Evolutionary conservation across 2,797 vertebrate genomes (phyloP).

Genomic region (Hylomyscus alleni): DNA sequence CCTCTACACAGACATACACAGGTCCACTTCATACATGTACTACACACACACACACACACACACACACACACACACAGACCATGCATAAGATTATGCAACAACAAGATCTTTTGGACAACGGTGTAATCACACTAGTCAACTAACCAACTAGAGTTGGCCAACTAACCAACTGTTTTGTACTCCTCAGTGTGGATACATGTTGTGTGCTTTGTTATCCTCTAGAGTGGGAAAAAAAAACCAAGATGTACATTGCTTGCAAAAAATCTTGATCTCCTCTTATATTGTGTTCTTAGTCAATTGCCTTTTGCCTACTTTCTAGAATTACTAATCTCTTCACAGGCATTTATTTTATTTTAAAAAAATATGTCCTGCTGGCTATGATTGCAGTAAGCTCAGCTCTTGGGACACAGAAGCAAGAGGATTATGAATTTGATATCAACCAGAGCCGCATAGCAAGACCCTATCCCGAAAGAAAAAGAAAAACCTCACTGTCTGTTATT

Average conservation of each 20-base stretch:
- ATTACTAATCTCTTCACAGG: not conserved
- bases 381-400: not conserved
- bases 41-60: not conserved
- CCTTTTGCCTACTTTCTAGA: slow-evolving; percentile 18
- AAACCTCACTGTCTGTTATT: not conserved
- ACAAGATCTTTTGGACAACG: not conserved
- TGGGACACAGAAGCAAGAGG: not conserved
- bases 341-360: slow-evolving; percentile 13
- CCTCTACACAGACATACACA: not conserved
- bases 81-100: not conserved
- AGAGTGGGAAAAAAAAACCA: not conserved
- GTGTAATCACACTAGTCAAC: not conserved
- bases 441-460: not conserved
- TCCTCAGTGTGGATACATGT: not conserved
- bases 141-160: not conserved
- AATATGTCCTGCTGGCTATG: not conserved
- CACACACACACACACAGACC: not conserved
- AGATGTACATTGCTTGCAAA: not conserved
- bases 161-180: not conserved
- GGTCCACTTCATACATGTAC: too few species aligned
- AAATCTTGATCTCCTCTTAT: not conserved
- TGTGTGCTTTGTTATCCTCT: not conserved
- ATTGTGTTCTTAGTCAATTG: not conserved
- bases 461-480: not conserved
- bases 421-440: not conserved